A percentile compares a stretch with the other conserved stretches of the same genome.
Conservation (phyloP, 2,113 vertebrate genomes). For the rat (Rattus norvegicus) region DNA sequence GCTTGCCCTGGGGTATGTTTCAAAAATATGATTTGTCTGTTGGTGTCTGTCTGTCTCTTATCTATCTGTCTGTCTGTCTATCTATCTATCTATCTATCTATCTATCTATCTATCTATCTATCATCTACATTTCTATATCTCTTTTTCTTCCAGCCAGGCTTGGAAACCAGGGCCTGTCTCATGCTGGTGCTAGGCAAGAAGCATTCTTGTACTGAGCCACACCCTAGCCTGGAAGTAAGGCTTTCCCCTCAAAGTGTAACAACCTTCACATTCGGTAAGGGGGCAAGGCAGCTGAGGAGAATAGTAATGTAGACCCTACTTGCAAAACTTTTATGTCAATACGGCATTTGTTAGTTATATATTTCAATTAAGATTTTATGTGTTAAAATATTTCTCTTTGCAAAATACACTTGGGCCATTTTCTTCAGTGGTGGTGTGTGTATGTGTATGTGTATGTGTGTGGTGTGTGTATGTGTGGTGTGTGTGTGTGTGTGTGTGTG, state of each 20-base stretch:
- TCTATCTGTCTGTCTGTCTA: not conserved
- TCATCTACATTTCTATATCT: no score
- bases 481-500: no score
- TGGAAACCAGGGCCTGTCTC: not conserved
- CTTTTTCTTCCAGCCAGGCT: not conserved
- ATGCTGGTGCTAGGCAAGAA: not conserved
- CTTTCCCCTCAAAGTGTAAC: not conserved
- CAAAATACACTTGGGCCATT: conserved; percentile 51
- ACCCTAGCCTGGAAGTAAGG: no score
- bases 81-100: no score
- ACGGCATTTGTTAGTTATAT: not conserved
- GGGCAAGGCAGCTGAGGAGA: not conserved
- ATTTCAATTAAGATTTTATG: conserved; percentile 39
- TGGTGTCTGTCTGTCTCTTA: no score
- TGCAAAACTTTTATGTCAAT: not conserved
- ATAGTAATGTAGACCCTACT: not conserved
- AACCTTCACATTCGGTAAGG: not conserved
- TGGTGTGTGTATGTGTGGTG: no score
- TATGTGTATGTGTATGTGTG: no score
- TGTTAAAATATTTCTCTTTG: conserved; percentile 52
- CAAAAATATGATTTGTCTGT: not conserved
- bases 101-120: no score
- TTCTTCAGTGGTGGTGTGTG: not conserved
- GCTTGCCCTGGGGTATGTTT: not conserved
- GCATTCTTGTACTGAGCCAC: not conserved